Conservation (phyloP, 2,113 vertebrate genomes). For the Sitta europaea region DNA sequence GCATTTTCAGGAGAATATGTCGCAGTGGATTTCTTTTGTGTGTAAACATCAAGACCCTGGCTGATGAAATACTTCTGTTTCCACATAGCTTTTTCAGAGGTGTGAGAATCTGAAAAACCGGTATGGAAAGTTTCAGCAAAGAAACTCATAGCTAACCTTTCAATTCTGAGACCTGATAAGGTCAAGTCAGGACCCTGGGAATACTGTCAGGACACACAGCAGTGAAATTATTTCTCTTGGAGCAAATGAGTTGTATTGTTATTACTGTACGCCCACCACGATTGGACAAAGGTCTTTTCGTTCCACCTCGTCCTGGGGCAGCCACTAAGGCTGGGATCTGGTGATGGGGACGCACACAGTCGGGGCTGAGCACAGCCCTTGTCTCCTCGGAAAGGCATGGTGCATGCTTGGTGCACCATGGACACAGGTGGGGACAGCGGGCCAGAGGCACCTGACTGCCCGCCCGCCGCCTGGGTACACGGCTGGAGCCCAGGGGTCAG, state of each 20-base stretch:
- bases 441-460: neutral
- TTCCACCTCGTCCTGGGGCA: neutral
- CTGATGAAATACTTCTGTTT: neutral
- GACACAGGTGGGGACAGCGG: neutral
- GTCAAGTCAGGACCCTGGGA: neutral
- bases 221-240: neutral
- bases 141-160: rapidly evolving
- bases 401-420: rapidly evolving
- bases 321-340: neutral
- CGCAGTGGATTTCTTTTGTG: neutral
- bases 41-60: neutral
- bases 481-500: neutral
- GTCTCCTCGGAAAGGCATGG: neutral
- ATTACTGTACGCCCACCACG: neutral
- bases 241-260: neutral
- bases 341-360: neutral
- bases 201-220: neutral
- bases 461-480: neutral
- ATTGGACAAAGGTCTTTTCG: neutral
- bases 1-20: neutral
- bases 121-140: neutral
- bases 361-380: neutral
- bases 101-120: neutral
- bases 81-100: neutral
- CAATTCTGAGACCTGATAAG: neutral